Percentiles rank a stretch among this genome's conserved stretches.
phyloP scores from a whole-genome alignment of 1,140 invertebrate species.

The Leptopilina boulardi region DNA sequence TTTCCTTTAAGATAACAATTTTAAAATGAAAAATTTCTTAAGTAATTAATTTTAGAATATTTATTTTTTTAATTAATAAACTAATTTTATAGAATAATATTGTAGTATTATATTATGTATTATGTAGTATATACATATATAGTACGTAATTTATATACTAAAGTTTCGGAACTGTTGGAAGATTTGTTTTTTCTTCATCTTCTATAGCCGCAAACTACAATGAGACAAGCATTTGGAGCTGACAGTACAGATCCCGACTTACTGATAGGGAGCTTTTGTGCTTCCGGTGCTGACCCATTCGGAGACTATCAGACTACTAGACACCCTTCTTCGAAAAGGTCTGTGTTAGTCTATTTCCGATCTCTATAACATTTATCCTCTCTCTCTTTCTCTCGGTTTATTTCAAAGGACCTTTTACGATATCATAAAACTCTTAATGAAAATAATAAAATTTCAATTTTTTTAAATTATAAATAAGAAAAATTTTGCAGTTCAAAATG shows the following conservation, averaged over 20 bases:
- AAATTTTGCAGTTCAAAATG: too few species aligned
- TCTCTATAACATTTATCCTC: slow-evolving; percentile 53
- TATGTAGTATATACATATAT: too few species aligned
- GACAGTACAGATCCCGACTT: slow-evolving; percentile 69
- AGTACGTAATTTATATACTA: background rate
- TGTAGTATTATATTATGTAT: too few species aligned
- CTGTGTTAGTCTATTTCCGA: slow-evolving; percentile 60
- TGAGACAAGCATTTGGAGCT: slow-evolving; percentile 59
- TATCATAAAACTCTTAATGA: background rate
- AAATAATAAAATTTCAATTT: background rate
- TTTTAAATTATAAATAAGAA: too few species aligned
- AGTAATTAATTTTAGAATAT: too few species aligned
- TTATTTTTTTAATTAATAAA: too few species aligned
- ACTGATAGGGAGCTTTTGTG: slow-evolving; percentile 68
- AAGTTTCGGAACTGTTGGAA: background rate
- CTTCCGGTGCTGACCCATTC: slow-evolving; percentile 67
- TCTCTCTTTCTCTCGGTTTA: slow-evolving; percentile 48
- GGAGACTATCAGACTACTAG: slow-evolving; percentile 47
- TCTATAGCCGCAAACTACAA: slow-evolving; percentile 48
- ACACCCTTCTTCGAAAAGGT: slow-evolving; percentile 43
- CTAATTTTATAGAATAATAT: too few species aligned
- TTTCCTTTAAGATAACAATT: too few species aligned
- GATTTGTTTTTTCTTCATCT: slow-evolving; percentile 31
- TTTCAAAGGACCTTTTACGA: slow-evolving; percentile 30
- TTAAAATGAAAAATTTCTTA: too few species aligned